These are phyloP conservation scores for Sebastes baramenuke DNA, from an alignment of 2,797 vertebrate species.

Conservation along the genomic window DNA sequence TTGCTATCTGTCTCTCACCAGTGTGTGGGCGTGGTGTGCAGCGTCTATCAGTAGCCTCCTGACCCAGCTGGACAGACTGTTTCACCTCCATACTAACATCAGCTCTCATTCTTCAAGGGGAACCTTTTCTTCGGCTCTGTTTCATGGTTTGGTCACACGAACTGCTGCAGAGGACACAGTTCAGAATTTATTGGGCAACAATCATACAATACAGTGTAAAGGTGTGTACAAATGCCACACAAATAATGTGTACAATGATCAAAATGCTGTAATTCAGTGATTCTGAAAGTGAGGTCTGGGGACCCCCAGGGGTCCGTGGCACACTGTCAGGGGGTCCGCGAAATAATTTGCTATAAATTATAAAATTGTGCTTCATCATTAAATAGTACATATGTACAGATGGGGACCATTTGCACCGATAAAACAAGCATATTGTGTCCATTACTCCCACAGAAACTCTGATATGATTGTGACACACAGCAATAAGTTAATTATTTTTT, in stretches of 20 bases:
- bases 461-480: too few relatives aligned
- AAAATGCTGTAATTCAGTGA: not conserved
- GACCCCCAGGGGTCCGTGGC: too few relatives aligned
- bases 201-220: not conserved
- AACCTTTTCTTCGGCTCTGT: not conserved
- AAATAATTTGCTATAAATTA: too few relatives aligned
- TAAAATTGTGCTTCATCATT: too few relatives aligned
- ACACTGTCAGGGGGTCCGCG: too few relatives aligned
- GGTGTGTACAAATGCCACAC: not conserved
- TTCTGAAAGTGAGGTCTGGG: too few relatives aligned
- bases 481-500: too few relatives aligned
- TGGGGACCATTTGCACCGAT: too few relatives aligned
- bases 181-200: not conserved
- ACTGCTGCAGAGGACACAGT: not conserved
- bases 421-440: too few relatives aligned
- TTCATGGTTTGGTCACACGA: not conserved
- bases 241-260: not conserved
- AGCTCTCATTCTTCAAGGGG: slow-evolving; percentile 20
- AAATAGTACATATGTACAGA: too few relatives aligned
- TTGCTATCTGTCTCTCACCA: slow-evolving; percentile 38
- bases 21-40: slow-evolving; percentile 10
- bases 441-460: too few relatives aligned
- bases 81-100: slow-evolving; percentile 31
- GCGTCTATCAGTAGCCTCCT: not conserved
- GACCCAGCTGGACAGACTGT: not conserved